These are phyloP conservation scores for Volucella inflata DNA, from an alignment of 2,888 invertebrate genomes.

Conservation along the genomic window DNA sequence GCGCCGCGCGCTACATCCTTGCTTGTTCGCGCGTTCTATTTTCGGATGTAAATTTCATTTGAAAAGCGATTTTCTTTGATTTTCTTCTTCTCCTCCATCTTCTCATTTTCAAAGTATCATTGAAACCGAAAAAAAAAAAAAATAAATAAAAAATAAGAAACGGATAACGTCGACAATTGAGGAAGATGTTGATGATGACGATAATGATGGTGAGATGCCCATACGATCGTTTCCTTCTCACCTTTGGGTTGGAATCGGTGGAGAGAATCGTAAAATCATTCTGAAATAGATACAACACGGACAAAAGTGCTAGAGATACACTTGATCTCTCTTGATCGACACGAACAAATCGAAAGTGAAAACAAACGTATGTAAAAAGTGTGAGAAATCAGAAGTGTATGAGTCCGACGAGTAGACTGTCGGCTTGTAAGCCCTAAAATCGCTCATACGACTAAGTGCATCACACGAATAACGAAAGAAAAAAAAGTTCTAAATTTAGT, in stretches of 20 bases:
- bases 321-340: constrained; percentile 29
- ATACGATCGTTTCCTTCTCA: constrained; percentile 40
- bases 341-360: constrained; percentile 52
- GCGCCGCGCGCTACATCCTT: constrained; percentile 44
- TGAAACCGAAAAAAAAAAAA: constrained; percentile 7
- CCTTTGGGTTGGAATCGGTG: constrained; percentile 32
- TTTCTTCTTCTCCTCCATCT: constrained; percentile 37
- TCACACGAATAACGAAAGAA: constrained; percentile 1
- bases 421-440: constrained; percentile 36
- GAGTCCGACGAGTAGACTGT: background rate
- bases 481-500: constrained; percentile 66
- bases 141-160: background rate
- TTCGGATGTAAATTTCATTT: constrained; percentile 73
- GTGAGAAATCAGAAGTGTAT: constrained; percentile 5
- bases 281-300: constrained; percentile 40
- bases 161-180: too few species aligned
- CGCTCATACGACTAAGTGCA: constrained; percentile 71
- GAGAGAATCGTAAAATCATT: constrained; percentile 7
- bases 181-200: constrained; percentile 8
- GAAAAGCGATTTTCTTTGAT: constrained; percentile 72
- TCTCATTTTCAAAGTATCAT: constrained; percentile 58
- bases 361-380: constrained; percentile 16
- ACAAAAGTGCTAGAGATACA: constrained; percentile 7
- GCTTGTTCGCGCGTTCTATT: constrained; percentile 64
- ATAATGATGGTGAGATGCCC: constrained; percentile 38